Evolutionary conservation across 2,888 invertebrate species (phyloP).

Genomic region (Nysson spinosus): DNA sequence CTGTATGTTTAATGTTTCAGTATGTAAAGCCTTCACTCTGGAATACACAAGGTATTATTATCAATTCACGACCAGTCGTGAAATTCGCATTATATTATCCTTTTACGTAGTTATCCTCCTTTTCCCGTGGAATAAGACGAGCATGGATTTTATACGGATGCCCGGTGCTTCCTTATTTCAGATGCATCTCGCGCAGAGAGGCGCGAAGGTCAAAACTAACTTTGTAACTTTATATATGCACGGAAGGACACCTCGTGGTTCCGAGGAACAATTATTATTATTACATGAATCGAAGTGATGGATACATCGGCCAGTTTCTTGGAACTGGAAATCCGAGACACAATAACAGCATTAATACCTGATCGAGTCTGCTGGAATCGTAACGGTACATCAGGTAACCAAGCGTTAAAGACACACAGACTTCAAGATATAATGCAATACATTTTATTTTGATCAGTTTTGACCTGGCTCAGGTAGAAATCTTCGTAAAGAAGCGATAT

Average conservation of each 20-base stretch:
- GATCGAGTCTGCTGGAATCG: no score
- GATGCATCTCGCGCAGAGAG: neutral
- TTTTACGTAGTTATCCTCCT: constrained; percentile 5
- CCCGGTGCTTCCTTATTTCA: neutral
- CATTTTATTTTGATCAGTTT: no score
- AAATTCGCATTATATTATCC: neutral
- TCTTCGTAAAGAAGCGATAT: no score
- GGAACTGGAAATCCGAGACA: no score
- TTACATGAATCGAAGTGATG: no score
- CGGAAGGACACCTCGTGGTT: constrained; percentile 2
- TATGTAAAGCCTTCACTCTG: neutral
- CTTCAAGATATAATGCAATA: no score
- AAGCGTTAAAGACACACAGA: no score
- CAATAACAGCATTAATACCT: no score
- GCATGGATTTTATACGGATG: neutral
- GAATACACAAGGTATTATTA: neutral
- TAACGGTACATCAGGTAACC: no score
- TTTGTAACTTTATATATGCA: neutral
- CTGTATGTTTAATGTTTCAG: neutral
- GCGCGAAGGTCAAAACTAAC: constrained; percentile 19
- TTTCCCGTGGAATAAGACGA: neutral
- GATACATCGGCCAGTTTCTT: no score
- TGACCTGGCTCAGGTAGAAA: no score
- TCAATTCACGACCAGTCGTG: constrained; percentile 8
- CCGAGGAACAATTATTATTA: neutral